Evolutionary conservation across 2,797 vertebrate genomes (phyloP).

Genomic region (Danio aesculapii): DNA sequence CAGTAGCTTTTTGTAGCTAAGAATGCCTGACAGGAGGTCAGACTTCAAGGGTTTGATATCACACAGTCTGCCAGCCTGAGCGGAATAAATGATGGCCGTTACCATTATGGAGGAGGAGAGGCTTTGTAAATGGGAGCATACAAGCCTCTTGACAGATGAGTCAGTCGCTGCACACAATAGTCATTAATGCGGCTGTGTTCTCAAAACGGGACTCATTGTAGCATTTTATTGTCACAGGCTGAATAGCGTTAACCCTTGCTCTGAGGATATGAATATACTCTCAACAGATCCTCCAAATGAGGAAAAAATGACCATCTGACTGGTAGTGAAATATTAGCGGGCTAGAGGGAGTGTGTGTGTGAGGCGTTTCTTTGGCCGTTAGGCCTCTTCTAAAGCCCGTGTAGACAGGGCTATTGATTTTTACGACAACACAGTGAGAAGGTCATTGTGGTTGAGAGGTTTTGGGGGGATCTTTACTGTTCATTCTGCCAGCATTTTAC

Average conservation of each 20-base stretch:
- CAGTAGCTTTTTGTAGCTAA: slow-evolving; percentile 53
- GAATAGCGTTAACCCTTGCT: slow-evolving; percentile 61
- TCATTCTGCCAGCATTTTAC: slow-evolving; percentile 55
- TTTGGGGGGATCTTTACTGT: slow-evolving; percentile 57
- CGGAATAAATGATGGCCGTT: slow-evolving; percentile 63
- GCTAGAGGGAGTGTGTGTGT: slow-evolving; percentile 27
- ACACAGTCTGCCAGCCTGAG: slow-evolving; percentile 58
- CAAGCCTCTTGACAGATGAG: slow-evolving; percentile 64
- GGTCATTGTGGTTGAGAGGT: slow-evolving; percentile 60
- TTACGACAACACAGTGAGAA: slow-evolving; percentile 59
- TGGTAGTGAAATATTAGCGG: slow-evolving; percentile 37
- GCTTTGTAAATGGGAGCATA: slow-evolving; percentile 62
- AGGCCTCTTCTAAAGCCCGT: slow-evolving; percentile 53
- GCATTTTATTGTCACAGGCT: slow-evolving; percentile 53
- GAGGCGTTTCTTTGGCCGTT: slow-evolving; percentile 51
- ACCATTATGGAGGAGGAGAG: slow-evolving; percentile 62
- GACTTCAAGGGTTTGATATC: slow-evolving; percentile 63
- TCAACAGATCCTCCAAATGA: slow-evolving; percentile 53
- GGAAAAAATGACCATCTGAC: slow-evolving; percentile 60
- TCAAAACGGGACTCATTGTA: slow-evolving; percentile 57
- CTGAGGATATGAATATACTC: slow-evolving; percentile 54
- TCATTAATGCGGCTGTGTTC: slow-evolving; percentile 61
- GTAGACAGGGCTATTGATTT: slow-evolving; percentile 63
- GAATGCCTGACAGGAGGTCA: slow-evolving; percentile 66
- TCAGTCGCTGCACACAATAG: slow-evolving; percentile 58